Evolutionary conservation across 30 jellyfish, hydroid and myxozoan genomes (phyloP).

Genomic region (Cassiopea andromeda): DNA sequence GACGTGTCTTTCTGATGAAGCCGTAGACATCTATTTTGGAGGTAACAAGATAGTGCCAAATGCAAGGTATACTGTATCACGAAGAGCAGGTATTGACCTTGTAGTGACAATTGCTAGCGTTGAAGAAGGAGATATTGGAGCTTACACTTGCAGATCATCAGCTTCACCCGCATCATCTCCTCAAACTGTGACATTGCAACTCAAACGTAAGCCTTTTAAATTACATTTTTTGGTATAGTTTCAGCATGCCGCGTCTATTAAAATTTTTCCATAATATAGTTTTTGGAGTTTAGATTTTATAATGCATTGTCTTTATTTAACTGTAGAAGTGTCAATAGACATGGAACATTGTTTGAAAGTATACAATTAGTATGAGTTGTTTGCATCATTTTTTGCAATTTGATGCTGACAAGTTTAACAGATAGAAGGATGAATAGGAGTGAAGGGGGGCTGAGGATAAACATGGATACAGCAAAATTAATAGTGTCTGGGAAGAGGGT

Average conservation of each 20-base stretch:
- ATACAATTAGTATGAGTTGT: too few relatives aligned
- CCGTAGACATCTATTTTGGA: background rate
- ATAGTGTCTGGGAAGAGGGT: too few relatives aligned
- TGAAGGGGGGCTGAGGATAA: too few relatives aligned
- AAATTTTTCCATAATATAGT: background rate
- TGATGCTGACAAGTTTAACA: too few relatives aligned
- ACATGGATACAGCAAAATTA: too few relatives aligned
- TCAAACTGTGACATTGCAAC: background rate
- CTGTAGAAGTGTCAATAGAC: too few relatives aligned
- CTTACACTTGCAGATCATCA: conserved; percentile 4
- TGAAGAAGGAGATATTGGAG: background rate
- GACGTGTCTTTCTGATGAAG: background rate
- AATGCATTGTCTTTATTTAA: too few relatives aligned
- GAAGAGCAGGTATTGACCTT: background rate
- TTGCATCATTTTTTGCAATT: too few relatives aligned
- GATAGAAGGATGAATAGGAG: too few relatives aligned
- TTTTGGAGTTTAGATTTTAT: too few relatives aligned
- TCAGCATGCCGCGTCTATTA: background rate
- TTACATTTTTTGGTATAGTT: background rate
- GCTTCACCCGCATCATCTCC: background rate
- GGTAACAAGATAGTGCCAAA: background rate
- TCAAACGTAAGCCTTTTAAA: background rate
- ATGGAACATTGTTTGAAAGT: too few relatives aligned
- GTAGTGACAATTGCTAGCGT: conserved; percentile 1
- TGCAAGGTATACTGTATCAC: background rate